Evolutionary conservation across 23 tunicate species (phyloP).

Genomic region (Aplidium turbinatum): DNA sequence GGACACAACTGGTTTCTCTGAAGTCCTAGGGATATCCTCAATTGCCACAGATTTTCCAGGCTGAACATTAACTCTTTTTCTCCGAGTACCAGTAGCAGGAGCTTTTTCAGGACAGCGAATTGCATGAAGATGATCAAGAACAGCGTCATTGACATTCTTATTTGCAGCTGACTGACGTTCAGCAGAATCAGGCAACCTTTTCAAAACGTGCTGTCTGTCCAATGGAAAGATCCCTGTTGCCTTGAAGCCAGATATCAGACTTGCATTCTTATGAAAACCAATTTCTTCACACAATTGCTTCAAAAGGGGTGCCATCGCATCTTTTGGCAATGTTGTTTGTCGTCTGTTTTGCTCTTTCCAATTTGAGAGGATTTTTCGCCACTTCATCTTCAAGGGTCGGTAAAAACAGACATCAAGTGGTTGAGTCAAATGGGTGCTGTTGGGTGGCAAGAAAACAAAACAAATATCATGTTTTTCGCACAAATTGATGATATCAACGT

Average conservation of each 20-base stretch:
- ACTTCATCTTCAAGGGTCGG: constrained; percentile 12
- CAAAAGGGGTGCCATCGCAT: constrained; percentile 6
- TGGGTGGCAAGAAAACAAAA: constrained; percentile 20
- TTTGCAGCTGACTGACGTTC: too few species aligned
- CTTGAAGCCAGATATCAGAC: constrained; percentile 5
- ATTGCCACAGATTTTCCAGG: too few species aligned
- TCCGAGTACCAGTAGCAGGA: too few species aligned
- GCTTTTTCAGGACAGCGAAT: too few species aligned
- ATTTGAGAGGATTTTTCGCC: constrained; percentile 25
- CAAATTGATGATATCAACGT: neutral
- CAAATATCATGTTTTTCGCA: constrained; percentile 6
- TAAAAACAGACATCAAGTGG: constrained; percentile 20
- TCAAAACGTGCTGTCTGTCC: constrained; percentile 3
- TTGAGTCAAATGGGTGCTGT: constrained; percentile 13
- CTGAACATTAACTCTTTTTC: too few species aligned
- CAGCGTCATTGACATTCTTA: too few species aligned
- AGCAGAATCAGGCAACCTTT: neutral
- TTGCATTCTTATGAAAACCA: constrained; percentile 10
- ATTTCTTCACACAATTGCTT: constrained; percentile 5
- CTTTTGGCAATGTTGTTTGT: constrained; percentile 20
- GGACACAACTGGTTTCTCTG: too few species aligned
- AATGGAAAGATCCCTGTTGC: constrained; percentile 16
- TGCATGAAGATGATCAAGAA: too few species aligned
- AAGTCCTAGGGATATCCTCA: too few species aligned
- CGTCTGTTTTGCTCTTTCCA: constrained; percentile 16